Evolutionary conservation across 1,140 invertebrate genomes (phyloP).

Genomic region (Whitmania pigra): DNA sequence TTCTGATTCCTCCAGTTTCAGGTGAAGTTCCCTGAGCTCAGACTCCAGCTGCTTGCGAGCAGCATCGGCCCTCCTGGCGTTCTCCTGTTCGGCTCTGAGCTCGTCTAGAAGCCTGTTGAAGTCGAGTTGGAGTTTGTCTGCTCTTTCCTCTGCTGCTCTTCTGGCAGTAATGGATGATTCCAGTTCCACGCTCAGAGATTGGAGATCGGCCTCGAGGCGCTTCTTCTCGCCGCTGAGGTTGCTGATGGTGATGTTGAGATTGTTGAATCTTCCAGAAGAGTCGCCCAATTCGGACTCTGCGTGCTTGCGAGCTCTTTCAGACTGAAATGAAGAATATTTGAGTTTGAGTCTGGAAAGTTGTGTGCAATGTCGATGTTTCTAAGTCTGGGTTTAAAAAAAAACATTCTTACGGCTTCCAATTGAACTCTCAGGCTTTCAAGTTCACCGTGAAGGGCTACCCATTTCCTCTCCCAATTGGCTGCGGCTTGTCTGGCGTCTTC

Average conservation of each 20-base stretch:
- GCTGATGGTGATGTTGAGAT: constrained; percentile 36
- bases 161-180: constrained; percentile 74
- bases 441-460: constrained; percentile 35
- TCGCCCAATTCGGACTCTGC: constrained; percentile 39
- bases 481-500: constrained; percentile 37
- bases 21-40: constrained; percentile 42
- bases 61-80: constrained; percentile 42
- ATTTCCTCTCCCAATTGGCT: constrained; percentile 37
- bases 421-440: constrained; percentile 38
- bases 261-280: constrained; percentile 33
- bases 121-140: constrained; percentile 34
- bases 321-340: constrained; percentile 26
- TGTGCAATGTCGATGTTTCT: background rate
- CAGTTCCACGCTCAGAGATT: constrained; percentile 62
- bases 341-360: background rate
- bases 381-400: background rate
- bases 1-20: constrained; percentile 42
- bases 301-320: constrained; percentile 40
- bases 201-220: constrained; percentile 39
- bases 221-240: constrained; percentile 40
- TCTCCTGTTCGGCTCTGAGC: constrained; percentile 41
- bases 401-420: constrained; percentile 35
- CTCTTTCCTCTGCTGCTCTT: constrained; percentile 38
- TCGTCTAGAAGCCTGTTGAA: constrained; percentile 38
- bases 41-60: constrained; percentile 42